Conservation (phyloP, 2,797 vertebrate species). For the Alfaro cultratus region DNA sequence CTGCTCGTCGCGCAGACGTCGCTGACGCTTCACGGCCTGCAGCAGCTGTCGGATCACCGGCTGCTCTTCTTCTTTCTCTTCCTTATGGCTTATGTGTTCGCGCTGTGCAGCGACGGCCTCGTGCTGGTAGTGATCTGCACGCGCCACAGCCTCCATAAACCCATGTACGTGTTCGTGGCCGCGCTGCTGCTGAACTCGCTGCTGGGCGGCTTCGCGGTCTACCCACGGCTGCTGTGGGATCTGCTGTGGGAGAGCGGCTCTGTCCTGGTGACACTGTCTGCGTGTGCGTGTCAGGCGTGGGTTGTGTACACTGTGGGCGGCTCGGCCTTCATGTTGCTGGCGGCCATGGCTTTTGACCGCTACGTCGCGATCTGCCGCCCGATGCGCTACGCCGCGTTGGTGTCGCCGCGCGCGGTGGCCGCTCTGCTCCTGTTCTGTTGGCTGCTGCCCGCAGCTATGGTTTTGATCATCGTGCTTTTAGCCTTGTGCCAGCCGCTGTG, state of each 20-base stretch:
- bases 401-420: neutral
- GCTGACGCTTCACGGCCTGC: conserved; percentile 11
- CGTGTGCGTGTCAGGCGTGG: conserved; percentile 24
- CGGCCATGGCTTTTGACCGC: conserved; percentile 34
- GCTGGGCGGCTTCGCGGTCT: neutral
- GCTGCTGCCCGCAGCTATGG: conserved; percentile 7
- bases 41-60: conserved; percentile 25
- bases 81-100: conserved; percentile 9
- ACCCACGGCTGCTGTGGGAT: conserved; percentile 31
- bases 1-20: neutral
- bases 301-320: neutral
- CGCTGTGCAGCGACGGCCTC: conserved; percentile 25
- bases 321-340: conserved; percentile 32
- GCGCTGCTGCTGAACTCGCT: conserved; percentile 37
- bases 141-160: conserved; percentile 23
- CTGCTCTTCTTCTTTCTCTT: conserved; percentile 17
- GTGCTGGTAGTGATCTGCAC: conserved; percentile 32
- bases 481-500: conserved; percentile 17
- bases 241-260: neutral
- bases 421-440: conserved; percentile 29
- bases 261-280: neutral
- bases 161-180: conserved; percentile 38
- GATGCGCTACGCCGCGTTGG: conserved; percentile 4
- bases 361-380: conserved; percentile 41
- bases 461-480: neutral